phyloP scores from a whole-genome alignment of 2,888 invertebrate genomes.

The Lepidocyrtoides sp. region DNA sequence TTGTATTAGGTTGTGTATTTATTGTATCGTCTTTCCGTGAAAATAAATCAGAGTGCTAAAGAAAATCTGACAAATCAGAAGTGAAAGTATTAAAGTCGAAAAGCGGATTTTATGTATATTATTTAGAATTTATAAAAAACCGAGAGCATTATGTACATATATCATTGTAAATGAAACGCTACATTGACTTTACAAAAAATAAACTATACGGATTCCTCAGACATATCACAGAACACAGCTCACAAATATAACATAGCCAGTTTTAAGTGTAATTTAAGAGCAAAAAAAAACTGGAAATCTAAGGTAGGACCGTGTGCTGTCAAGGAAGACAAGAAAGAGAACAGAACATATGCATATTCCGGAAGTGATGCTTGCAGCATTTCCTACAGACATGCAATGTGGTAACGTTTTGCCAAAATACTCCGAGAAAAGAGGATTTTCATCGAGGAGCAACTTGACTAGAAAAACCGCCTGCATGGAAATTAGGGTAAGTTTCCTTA shows the following conservation, averaged over 20 bases:
- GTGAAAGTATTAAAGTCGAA: conserved; percentile 34
- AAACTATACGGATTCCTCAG: not conserved
- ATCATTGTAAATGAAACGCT: too few species aligned
- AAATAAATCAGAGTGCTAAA: conserved; percentile 46
- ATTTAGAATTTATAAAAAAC: not conserved
- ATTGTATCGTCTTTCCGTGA: conserved; percentile 13
- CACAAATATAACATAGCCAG: not conserved
- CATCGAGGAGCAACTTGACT: not conserved
- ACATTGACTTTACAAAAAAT: too few species aligned
- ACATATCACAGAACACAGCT: too few species aligned
- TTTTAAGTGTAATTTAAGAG: not conserved
- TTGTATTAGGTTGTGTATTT: not conserved
- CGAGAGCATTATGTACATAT: conserved; percentile 4
- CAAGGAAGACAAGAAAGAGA: not conserved
- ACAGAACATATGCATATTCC: not conserved
- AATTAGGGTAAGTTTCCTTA: not conserved
- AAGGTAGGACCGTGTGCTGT: not conserved
- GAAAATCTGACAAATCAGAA: conserved; percentile 48
- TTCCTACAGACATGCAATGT: not conserved
- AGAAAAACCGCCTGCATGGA: too few species aligned
- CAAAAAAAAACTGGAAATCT: not conserved
- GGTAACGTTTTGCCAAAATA: not conserved
- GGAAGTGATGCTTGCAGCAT: not conserved
- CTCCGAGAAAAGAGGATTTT: not conserved
- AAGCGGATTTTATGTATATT: not conserved